Evolutionary conservation across 2,797 vertebrate genomes (phyloP).

Genomic region (Heterohyrax brucei): DNA sequence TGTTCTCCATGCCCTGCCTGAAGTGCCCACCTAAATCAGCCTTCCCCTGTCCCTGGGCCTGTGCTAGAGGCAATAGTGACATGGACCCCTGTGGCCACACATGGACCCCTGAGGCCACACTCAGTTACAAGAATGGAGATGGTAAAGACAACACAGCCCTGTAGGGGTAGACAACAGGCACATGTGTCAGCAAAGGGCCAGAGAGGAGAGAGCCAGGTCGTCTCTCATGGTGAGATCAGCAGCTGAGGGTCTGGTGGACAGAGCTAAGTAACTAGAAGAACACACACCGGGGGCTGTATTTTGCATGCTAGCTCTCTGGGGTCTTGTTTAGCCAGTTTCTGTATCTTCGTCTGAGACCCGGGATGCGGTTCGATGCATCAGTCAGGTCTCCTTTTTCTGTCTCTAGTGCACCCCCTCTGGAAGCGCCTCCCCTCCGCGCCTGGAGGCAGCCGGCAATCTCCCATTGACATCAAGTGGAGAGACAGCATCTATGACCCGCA

Average conservation of each 20-base stretch:
- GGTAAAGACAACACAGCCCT: background rate
- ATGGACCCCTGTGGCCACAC: no score
- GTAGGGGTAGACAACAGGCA: no score
- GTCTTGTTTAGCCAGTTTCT: conserved; percentile 73
- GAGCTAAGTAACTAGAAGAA: no score
- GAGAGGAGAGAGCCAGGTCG: no score
- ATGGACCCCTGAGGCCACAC: no score
- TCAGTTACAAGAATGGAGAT: background rate
- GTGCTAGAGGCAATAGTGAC: background rate
- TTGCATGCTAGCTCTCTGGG: conserved; percentile 51
- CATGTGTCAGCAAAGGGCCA: fast-evolving
- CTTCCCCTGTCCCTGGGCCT: no score
- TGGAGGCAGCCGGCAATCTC: conserved; percentile 95
- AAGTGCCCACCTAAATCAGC: no score
- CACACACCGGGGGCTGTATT: conserved; percentile 62
- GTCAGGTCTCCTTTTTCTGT: background rate
- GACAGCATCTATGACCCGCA: conserved; percentile 94
- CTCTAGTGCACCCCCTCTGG: conserved; percentile 96
- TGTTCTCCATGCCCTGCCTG: no score
- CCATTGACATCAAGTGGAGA: conserved; percentile 94
- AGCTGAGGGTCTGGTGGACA: no score
- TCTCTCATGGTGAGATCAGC: no score
- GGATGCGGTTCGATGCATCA: fast-evolving
- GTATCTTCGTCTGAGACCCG: background rate
- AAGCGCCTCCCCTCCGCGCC: conserved; percentile 92